Base-by-base conservation (phyloP, 30 jellyfish, hydroid and myxozoan species). In the Morbakka virulenta region DNA sequence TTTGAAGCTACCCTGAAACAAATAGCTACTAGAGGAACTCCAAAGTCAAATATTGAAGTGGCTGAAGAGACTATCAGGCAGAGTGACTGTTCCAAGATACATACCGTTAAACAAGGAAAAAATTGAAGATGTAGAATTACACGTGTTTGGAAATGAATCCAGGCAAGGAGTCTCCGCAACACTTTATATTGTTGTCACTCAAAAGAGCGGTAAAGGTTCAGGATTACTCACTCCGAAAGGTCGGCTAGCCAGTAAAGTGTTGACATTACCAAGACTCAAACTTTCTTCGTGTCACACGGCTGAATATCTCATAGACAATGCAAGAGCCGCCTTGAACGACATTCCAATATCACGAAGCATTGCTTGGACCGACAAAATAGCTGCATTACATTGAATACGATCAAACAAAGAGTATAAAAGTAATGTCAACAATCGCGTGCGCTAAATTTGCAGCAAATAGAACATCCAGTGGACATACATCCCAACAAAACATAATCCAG, bases 111-210 rank as follows among this genome's bases (percentile, higher is more conserved):
- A 27, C n/a, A n/a, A 31, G 50, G 49, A 9, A 26, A 24, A 30
- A 66, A 64, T 25, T 1, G n/a, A 34, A 20, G 32, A 67, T 31
- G 22, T 79, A 29, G 90, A 65, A 67, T 25, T 79, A 4, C 87
- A 79, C 67, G 88, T 62, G 28, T 79, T 79, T 65, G 90, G 79
- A 20, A 86, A 79, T 65, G 90, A 74, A 23, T 20, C 86, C 47
- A 61, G 35, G 50, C 35, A 34, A 33, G 90, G 90, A 68, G 4
- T 74, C 34, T 79, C 32, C 24, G 86, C 77, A 52, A 88, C 83
- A n/a, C 13, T 80, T 14, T 80, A 79, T 47, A n/a, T n/a, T n/a
- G n/a, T n/a, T n/a, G 61, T 31, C 17, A 67, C 71, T 14, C 51
- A 25, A 12, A 69, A 71, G 23, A 52, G 30, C 20, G 88, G 80